Base-by-base conservation (phyloP, 2,888 invertebrate species). In the Thalpophila matura region DNA sequence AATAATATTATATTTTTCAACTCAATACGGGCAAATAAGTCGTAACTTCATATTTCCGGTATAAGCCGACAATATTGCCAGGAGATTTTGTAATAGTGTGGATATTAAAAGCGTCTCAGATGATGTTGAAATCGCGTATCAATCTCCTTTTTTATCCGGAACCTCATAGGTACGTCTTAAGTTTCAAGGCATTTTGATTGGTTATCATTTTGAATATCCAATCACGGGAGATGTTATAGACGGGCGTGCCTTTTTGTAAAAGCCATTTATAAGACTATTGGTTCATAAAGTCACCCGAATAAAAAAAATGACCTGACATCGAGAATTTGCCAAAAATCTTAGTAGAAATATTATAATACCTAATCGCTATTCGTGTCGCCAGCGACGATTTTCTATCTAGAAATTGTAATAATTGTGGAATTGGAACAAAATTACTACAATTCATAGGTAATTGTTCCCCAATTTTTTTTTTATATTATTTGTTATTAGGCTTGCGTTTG, bases 41-140 rank as follows among this genome's bases (percentile, higher is more conserved):
- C 33, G 20, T 12, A 27, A 29, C 38, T 40, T 12, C 22, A 33
- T 65, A 33, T 42, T 46, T 57, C 6, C 18, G 18, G 10, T 26
- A 1, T 46, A 66, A 66, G 29, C 58, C 22, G 31, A 16, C 20
- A 24, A 59, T 47, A 47, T 58, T 66, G 46, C 31, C 16, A 31
- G 14, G 18, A 53, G 33, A 33, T 58, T 35, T 58, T 2, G 20
- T 9, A 31, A 49, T 43, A 40, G n/a, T 16, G 10, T 31, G 29
- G 5, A 37, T 54, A 53, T 31, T 58, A 5, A 1, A 18, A 4
- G 0, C 37, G 9, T 3, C 5, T 37, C 6, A 1, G 9, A 14
- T 14, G 20, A 37, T 37, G 9, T 18, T 6, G 9, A 10, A 42
- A 27, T 4, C 14, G 29, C 16, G n/a, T 16, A 7, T 0, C 4